Percentiles rank a stretch among this genome's conserved stretches.
phyloP scores from a whole-genome alignment of 2,797 vertebrate species.

The Falco rusticolus region DNA sequence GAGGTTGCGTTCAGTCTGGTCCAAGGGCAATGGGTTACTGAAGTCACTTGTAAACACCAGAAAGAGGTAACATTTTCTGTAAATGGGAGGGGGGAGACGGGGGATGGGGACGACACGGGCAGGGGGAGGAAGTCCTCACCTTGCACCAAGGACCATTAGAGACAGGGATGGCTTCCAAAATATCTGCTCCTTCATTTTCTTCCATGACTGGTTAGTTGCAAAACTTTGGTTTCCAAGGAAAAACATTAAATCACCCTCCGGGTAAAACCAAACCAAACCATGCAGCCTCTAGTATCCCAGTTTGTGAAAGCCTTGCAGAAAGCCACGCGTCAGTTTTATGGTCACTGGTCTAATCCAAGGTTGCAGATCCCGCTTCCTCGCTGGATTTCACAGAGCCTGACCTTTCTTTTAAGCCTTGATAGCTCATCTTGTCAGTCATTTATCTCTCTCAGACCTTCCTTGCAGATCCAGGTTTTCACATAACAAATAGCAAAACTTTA shows the following conservation, averaged over 20 bases:
- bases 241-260: conserved; percentile 43
- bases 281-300: not conserved
- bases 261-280: not conserved
- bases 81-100: not conserved
- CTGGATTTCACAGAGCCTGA: not conserved
- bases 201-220: conserved; percentile 59
- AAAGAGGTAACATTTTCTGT: conserved; percentile 8
- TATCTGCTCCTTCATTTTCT: conserved; percentile 51
- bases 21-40: conserved; percentile 4
- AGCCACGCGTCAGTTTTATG: not conserved
- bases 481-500: not conserved
- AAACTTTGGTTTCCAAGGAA: conserved; percentile 36
- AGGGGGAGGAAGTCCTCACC: conserved; percentile 49
- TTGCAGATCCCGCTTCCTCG: not conserved
- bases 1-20: conserved; percentile 14
- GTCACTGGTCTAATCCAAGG: conserved; percentile 35
- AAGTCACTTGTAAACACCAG: conserved; percentile 14
- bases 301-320: not conserved
- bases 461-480: not conserved
- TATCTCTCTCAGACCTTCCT: not conserved
- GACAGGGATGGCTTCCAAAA: conserved; percentile 33
- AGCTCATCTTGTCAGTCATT: not conserved
- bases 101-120: too few relatives aligned
- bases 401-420: not conserved
- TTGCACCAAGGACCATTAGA: conserved; percentile 69